Conservation (phyloP, 2,888 invertebrate species). For the Sylvicola fuscatus region DNA sequence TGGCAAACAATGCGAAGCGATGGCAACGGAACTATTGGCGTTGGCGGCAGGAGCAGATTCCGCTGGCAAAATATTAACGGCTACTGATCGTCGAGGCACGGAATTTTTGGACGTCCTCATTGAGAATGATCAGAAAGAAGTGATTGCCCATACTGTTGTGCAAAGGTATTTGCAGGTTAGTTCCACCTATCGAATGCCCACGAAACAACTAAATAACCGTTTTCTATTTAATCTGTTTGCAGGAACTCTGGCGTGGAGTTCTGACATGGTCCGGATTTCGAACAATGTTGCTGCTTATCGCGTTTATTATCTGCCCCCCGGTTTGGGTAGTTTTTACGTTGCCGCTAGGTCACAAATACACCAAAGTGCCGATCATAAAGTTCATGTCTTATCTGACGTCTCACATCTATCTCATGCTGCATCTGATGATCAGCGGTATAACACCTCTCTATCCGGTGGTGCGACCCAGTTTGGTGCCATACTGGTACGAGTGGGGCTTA, state of each 20-base stretch:
- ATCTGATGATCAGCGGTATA: slow-evolving; percentile 76
- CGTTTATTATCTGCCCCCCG: slow-evolving; percentile 85
- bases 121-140: slow-evolving; percentile 97
- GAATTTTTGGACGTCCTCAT: slow-evolving; percentile 94
- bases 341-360: slow-evolving; percentile 85
- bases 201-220: not conserved
- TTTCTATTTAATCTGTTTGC: slow-evolving; percentile 9
- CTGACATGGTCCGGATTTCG: slow-evolving; percentile 93
- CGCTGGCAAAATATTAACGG: slow-evolving; percentile 83
- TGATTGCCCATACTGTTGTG: slow-evolving; percentile 91
- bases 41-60: slow-evolving; percentile 88
- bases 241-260: slow-evolving; percentile 96
- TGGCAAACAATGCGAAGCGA: slow-evolving; percentile 88
- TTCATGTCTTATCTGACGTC: slow-evolving; percentile 99
- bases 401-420: slow-evolving; percentile 90
- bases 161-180: slow-evolving; percentile 87
- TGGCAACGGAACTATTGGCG: slow-evolving; percentile 92
- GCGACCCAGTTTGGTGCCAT: slow-evolving; percentile 58
- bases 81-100: slow-evolving; percentile 82
- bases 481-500: slow-evolving; percentile 92
- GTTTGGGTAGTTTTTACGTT: slow-evolving; percentile 92
- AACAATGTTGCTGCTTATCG: slow-evolving; percentile 79
- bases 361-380: slow-evolving; percentile 98
- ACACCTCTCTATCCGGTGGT: slow-evolving; percentile 73
- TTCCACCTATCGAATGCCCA: slow-evolving; percentile 14